phyloP scores from a whole-genome alignment of 2,797 vertebrate species.

The Meda fulgida region DNA sequence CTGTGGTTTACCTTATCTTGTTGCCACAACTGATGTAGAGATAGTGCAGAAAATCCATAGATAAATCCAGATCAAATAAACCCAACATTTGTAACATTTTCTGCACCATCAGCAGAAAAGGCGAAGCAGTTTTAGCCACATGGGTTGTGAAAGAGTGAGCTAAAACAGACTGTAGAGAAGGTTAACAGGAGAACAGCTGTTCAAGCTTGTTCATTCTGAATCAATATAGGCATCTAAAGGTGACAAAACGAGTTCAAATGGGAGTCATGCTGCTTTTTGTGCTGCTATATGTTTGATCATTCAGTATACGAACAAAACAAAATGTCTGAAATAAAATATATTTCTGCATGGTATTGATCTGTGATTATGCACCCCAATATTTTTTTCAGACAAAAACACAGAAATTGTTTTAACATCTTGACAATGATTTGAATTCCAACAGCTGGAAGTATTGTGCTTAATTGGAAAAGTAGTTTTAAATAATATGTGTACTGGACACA shows the following conservation, averaged over 20 bases:
- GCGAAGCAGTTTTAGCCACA: neutral
- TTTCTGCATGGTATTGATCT: neutral
- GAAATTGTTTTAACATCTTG: neutral
- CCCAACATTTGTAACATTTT: constrained; percentile 6
- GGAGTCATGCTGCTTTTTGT: neutral
- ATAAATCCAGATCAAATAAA: neutral
- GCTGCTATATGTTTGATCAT: neutral
- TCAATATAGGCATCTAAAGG: constrained; percentile 25
- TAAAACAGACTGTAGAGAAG: constrained; percentile 9
- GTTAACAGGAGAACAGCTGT: constrained; percentile 1
- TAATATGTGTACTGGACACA: neutral
- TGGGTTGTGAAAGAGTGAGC: constrained; percentile 16
- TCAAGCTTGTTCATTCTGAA: constrained; percentile 19
- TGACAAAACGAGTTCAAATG: constrained; percentile 7
- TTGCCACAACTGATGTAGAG: neutral
- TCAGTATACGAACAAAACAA: neutral
- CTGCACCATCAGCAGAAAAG: constrained; percentile 6
- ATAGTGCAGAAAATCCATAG: neutral
- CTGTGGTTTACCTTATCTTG: neutral
- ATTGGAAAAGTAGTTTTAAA: neutral
- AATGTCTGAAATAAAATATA: neutral
- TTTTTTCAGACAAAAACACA: neutral
- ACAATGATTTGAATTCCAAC: neutral
- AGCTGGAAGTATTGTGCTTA: neutral
- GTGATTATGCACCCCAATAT: neutral